These are phyloP conservation scores for Kryptolebias ocellatus DNA, from an alignment of 2,797 vertebrate genomes.

Conservation along the genomic window DNA sequence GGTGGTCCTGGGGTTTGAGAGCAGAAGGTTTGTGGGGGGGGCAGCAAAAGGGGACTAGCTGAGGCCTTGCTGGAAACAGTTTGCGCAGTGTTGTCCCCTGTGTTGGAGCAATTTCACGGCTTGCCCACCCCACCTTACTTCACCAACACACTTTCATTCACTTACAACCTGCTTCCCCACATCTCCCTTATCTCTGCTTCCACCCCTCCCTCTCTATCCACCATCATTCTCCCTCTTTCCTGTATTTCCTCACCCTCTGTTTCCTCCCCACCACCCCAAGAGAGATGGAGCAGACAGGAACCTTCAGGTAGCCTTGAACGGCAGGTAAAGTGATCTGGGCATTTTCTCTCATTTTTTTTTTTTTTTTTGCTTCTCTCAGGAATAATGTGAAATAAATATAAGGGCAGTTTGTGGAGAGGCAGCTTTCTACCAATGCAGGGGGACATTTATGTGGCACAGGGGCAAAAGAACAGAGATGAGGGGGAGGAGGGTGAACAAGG, in stretches of 20 bases:
- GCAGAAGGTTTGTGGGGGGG: conserved; percentile 39
- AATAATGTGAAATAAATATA: conserved; percentile 67
- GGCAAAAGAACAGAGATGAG: conserved; percentile 28
- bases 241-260: conserved; percentile 32
- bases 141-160: conserved; percentile 69
- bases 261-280: conserved; percentile 28
- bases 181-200: conserved; percentile 60
- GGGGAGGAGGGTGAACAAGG: conserved; percentile 13
- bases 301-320: conserved; percentile 73
- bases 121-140: conserved; percentile 77
- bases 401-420: conserved; percentile 48
- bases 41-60: conserved; percentile 58
- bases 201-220: conserved; percentile 26
- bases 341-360: conserved; percentile 21
- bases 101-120: conserved; percentile 89
- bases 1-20: conserved; percentile 58
- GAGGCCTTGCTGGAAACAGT: conserved; percentile 76
- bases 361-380: conserved; percentile 51
- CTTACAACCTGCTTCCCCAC: conserved; percentile 60
- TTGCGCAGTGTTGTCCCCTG: conserved; percentile 60
- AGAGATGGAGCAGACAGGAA: conserved; percentile 59
- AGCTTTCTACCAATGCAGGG: conserved; percentile 76
- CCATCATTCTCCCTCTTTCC: conserved; percentile 28
- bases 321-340: conserved; percentile 66
- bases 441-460: conserved; percentile 55